A percentile compares a stretch with the other conserved stretches of the same genome.
Conservation (phyloP, 64 coral and sea anemone species). For the Cladopsammia gracilis region DNA sequence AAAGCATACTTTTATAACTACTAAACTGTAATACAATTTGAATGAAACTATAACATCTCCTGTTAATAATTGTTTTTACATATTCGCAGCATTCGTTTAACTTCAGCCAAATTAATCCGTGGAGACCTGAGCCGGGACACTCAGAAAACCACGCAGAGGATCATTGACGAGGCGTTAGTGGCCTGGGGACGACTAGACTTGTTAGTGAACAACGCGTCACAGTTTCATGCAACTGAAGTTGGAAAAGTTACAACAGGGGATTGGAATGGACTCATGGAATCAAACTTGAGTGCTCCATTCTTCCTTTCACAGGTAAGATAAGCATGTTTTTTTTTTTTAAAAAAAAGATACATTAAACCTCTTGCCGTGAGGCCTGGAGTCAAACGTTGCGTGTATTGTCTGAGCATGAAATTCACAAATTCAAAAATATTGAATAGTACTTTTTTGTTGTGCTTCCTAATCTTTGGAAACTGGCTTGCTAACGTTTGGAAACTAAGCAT, state of each 20-base stretch:
- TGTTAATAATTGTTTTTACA: neutral
- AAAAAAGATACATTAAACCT: too few relatives aligned
- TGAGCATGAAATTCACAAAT: too few relatives aligned
- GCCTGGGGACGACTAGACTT: conserved; percentile 78
- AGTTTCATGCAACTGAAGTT: conserved; percentile 63
- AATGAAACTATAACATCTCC: too few relatives aligned
- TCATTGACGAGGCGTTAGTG: conserved; percentile 47
- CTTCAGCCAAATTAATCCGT: conserved; percentile 66
- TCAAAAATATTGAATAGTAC: too few relatives aligned
- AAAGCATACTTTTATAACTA: too few relatives aligned
- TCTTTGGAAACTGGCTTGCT: too few relatives aligned
- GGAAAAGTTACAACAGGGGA: conserved; percentile 37
- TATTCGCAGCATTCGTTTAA: conserved; percentile 35
- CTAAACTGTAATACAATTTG: too few relatives aligned
- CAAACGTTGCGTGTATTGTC: too few relatives aligned
- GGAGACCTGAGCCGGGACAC: conserved; percentile 34
- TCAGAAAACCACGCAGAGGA: conserved; percentile 29
- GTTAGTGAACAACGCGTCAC: conserved; percentile 83
- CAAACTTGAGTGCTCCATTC: conserved; percentile 76
- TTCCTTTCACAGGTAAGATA: conserved; percentile 76
- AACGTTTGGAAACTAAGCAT: too few relatives aligned
- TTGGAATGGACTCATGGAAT: conserved; percentile 55
- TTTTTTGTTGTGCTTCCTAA: too few relatives aligned
- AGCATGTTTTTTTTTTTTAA: neutral
- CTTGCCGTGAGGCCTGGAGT: too few relatives aligned